These are phyloP conservation scores for Xyliphius kryptos DNA, from an alignment of 2,113 vertebrate species.

Conservation along the genomic window DNA sequence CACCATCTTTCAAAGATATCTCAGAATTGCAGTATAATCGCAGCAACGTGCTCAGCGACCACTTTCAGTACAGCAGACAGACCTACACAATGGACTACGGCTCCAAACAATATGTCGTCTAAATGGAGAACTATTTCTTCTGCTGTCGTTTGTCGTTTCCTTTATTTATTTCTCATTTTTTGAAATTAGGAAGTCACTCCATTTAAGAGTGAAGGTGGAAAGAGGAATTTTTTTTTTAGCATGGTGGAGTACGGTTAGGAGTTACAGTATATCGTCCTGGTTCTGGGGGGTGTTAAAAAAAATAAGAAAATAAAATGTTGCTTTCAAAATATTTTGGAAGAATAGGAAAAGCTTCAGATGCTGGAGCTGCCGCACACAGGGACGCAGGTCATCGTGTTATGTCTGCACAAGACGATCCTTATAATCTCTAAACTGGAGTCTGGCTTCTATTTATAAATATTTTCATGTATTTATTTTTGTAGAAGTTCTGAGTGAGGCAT, in stretches of 20 bases:
- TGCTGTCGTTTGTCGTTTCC: conserved; percentile 14
- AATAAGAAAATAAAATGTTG: too few relatives aligned
- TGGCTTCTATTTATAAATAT: conserved; percentile 32
- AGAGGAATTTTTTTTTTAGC: not conserved
- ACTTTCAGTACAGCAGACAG: conserved; percentile 83
- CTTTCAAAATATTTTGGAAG: not conserved
- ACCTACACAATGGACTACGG: conserved; percentile 64
- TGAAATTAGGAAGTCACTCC: not conserved
- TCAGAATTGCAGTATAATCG: conserved; percentile 73
- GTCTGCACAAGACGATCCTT: conserved; percentile 2
- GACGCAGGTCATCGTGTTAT: conserved; percentile 13
- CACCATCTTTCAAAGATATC: conserved; percentile 62
- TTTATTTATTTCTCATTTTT: conserved; percentile 20
- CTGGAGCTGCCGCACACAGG: conserved; percentile 24
- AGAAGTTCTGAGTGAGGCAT: conserved; percentile 11
- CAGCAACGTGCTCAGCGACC: conserved; percentile 73
- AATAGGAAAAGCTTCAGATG: not conserved
- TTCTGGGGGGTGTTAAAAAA: not conserved
- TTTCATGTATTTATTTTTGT: conserved; percentile 41
- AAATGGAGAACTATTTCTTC: conserved; percentile 38
- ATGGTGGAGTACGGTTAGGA: conserved; percentile 2
- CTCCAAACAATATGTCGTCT: conserved; percentile 82
- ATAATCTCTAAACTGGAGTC: conserved; percentile 10
- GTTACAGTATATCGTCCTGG: conserved; percentile 1
- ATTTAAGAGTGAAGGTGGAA: not conserved